A percentile compares a stretch with the other conserved stretches of the same genome.
Evolutionary conservation across 2,113 vertebrate species (phyloP).

Genomic region (Passerina amoena): DNA sequence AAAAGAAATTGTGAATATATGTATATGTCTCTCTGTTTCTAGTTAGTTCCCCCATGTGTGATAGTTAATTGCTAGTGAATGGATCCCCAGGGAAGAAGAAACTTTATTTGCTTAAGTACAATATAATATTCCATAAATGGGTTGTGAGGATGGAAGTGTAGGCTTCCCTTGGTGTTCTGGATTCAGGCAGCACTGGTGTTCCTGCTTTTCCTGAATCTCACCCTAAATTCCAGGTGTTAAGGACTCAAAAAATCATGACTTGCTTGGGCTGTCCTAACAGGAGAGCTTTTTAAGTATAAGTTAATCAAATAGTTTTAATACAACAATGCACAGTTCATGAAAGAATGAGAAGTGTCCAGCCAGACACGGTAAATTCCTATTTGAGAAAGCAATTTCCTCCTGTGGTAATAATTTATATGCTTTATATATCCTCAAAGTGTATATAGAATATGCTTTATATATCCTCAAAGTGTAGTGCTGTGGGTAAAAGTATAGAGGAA

Average conservation of each 20-base stretch:
- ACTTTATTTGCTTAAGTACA: conserved; percentile 50
- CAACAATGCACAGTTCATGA: background rate
- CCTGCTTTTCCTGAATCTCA: background rate
- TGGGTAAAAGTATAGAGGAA: background rate
- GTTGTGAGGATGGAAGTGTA: background rate
- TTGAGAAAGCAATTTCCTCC: background rate
- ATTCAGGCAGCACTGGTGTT: background rate
- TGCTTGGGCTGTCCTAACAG: background rate
- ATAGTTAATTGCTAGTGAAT: conserved; percentile 27
- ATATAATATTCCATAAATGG: background rate
- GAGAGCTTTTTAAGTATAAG: background rate
- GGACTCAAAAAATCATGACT: background rate
- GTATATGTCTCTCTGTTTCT: background rate
- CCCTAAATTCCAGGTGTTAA: background rate
- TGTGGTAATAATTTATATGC: background rate
- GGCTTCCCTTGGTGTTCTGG: background rate
- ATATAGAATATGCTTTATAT: background rate
- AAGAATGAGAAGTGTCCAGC: background rate
- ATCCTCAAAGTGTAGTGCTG: background rate
- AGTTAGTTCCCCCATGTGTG: conserved; percentile 7
- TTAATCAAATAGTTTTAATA: background rate
- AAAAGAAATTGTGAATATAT: background rate
- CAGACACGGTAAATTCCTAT: background rate
- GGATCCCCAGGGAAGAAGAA: conserved; percentile 22
- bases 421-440: background rate